Evolutionary conservation across 2,888 invertebrate genomes (phyloP), one percentile per base, ranked within the genome.

Genomic region (Odontothrips loti): DNA sequence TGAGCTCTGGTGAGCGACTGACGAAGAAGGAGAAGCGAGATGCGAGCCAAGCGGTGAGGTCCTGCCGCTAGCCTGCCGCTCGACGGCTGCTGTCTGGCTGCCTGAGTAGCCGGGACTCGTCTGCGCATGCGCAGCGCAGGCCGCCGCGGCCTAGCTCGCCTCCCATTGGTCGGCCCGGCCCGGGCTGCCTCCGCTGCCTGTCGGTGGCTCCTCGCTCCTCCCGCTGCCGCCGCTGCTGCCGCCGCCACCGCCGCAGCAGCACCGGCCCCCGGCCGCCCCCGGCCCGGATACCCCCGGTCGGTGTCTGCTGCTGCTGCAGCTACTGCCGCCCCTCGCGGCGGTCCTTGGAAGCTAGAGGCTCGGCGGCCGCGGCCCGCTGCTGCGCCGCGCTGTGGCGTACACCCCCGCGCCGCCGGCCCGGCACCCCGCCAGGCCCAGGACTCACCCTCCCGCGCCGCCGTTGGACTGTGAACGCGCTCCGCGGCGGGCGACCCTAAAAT

Each of bases 1-100:
- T 75, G 68, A 27, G 68, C 68, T 75, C 68, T 75, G 68, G 68
- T 75, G 68, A 75, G 68, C 68, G 68, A 75, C 68, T 75, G 68
- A 75, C 68, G 68, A 75, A 75, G 68, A 68, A 68, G 68, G 68
- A 68, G 68, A 68, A n/a, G 68, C 27, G 27, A 75, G 68, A 27
- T 75, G 68, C 23, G 68, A 68, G 68, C 23, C 23, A 23, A 23
- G 63, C 63, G 15, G 63, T 20, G 15, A 51, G 51, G 51, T 51
- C 51, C 51, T 51, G 68, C 68, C 68, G 58, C 34, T 43, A 43
- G 34, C 34, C 34, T 43, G 27, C 68, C 27, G 68, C 27, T n/a
- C 23, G 27, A 11, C 68, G 68, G 68, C 23, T 75, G 68, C 68
- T 27, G 68, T 75, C 68, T 75, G 68, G 68, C 68, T 75, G 68